Evolutionary conservation across 2,888 invertebrate genomes (phyloP).

Genomic region (Eilema sororculum): DNA sequence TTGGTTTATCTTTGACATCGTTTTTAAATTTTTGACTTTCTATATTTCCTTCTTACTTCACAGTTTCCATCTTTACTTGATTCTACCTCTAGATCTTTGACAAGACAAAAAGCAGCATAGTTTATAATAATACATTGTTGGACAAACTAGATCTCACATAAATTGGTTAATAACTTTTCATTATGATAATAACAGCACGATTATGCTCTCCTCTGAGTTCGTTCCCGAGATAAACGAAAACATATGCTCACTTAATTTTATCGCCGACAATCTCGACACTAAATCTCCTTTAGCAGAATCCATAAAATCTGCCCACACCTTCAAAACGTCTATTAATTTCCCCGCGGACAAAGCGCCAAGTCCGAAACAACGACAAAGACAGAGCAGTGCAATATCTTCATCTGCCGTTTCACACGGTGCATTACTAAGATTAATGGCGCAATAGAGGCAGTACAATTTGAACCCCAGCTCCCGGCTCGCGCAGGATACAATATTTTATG

Average conservation of each 20-base stretch:
- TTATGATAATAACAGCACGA: slow-evolving; percentile 19
- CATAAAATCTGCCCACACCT: slow-evolving; percentile 56
- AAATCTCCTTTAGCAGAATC: slow-evolving; percentile 55
- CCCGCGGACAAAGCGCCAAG: slow-evolving; percentile 52
- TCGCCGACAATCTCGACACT: slow-evolving; percentile 45
- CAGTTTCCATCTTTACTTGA: no score
- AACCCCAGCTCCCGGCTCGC: slow-evolving; percentile 75
- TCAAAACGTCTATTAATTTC: slow-evolving; percentile 53
- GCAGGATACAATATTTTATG: slow-evolving; percentile 87
- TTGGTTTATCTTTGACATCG: no score
- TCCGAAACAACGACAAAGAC: slow-evolving; percentile 62
- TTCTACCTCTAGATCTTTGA: no score
- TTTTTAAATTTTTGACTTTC: not conserved
- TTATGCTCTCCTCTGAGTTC: slow-evolving; percentile 28
- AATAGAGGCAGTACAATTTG: slow-evolving; percentile 82
- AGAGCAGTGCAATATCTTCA: slow-evolving; percentile 72
- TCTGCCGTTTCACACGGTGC: slow-evolving; percentile 80
- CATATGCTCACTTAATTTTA: slow-evolving; percentile 55
- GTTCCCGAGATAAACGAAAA: slow-evolving; percentile 46
- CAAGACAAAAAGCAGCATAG: not conserved
- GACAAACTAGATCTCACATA: not conserved
- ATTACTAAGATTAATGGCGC: slow-evolving; percentile 82
- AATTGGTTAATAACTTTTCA: slow-evolving; percentile 1
- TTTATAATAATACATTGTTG: not conserved
- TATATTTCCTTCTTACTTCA: not conserved